phyloP scores from a whole-genome alignment of 2,113 vertebrate species.

The Pelodiscus sinensis region DNA sequence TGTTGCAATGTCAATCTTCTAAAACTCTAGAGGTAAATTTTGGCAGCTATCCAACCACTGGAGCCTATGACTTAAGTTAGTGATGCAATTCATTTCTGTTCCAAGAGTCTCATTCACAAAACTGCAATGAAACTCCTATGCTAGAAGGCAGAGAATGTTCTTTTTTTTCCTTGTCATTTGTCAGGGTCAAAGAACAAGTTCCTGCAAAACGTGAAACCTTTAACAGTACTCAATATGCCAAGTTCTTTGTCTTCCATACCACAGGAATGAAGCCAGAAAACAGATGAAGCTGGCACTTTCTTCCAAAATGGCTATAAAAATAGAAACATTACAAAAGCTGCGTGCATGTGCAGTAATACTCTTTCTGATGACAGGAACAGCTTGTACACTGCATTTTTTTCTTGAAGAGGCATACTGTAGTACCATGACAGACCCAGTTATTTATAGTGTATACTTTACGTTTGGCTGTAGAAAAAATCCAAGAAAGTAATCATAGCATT shows the following conservation, averaged over 20 bases:
- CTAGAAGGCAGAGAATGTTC: neutral
- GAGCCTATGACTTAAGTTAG: slow-evolving; percentile 22
- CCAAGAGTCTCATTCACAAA: slow-evolving; percentile 31
- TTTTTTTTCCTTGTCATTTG: slow-evolving; percentile 40
- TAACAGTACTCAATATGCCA: slow-evolving; percentile 34
- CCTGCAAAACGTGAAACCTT: slow-evolving; percentile 35
- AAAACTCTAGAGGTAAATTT: slow-evolving; percentile 4
- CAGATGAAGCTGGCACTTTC: slow-evolving; percentile 56
- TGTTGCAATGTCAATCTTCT: neutral
- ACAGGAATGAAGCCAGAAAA: slow-evolving; percentile 31
- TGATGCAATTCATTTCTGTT: slow-evolving; percentile 8
- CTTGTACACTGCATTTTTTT: neutral
- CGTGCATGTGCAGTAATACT: slow-evolving; percentile 51
- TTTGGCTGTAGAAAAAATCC: neutral
- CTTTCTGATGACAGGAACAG: slow-evolving; percentile 9
- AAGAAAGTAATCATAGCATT: neutral
- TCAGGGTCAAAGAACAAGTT: slow-evolving; percentile 22
- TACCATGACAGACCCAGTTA: neutral
- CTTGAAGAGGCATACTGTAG: neutral
- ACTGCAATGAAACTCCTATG: slow-evolving; percentile 27
- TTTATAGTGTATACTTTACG: neutral
- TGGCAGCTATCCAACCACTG: neutral
- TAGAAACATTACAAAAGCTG: slow-evolving; percentile 60
- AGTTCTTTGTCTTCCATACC: slow-evolving; percentile 36
- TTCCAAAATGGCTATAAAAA: slow-evolving; percentile 58